phyloP scores from a whole-genome alignment of 2,888 invertebrate genomes.

The Serrognathus titanus region DNA sequence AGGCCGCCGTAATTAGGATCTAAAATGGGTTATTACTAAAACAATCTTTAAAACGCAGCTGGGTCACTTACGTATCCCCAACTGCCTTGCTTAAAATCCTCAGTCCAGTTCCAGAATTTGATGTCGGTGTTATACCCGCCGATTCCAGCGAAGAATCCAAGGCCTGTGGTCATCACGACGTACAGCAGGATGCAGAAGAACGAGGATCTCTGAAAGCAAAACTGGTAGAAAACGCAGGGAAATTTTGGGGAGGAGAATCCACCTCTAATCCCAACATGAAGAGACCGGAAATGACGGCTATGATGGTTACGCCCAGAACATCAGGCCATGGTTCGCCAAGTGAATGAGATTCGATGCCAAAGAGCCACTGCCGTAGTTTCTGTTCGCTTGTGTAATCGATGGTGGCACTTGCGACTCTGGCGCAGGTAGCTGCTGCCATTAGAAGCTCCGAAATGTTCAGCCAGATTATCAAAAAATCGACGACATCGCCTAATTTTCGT shows the following conservation, averaged over 20 bases:
- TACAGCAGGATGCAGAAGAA: slow-evolving; percentile 44
- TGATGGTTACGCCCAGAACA: slow-evolving; percentile 59
- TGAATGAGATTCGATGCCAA: slow-evolving; percentile 57
- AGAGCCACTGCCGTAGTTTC: slow-evolving; percentile 58
- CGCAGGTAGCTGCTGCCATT: slow-evolving; percentile 60
- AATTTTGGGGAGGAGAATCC: slow-evolving; percentile 6
- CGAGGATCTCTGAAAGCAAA: slow-evolving; percentile 44
- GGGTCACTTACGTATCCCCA: slow-evolving; percentile 36
- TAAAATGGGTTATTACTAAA: slow-evolving; percentile 28
- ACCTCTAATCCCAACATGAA: slow-evolving; percentile 65
- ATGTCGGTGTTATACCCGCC: slow-evolving; percentile 48
- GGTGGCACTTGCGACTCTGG: slow-evolving; percentile 60
- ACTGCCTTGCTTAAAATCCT: slow-evolving; percentile 39
- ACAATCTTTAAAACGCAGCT: not conserved
- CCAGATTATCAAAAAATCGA: slow-evolving; percentile 60
- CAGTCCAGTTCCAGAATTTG: slow-evolving; percentile 43
- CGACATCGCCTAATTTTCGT: slow-evolving; percentile 53
- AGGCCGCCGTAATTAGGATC: slow-evolving; percentile 46
- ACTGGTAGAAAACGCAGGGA: not conserved
- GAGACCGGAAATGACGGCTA: slow-evolving; percentile 58
- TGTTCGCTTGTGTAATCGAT: slow-evolving; percentile 61
- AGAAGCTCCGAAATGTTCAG: slow-evolving; percentile 57
- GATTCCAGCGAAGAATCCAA: slow-evolving; percentile 45
- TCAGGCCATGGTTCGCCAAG: slow-evolving; percentile 64
- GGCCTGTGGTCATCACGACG: slow-evolving; percentile 38